These are phyloP conservation scores for Aurelia aurita DNA, from an alignment of 30 jellyfish, hydroid and myxozoan genomes.

Conservation along the genomic window DNA sequence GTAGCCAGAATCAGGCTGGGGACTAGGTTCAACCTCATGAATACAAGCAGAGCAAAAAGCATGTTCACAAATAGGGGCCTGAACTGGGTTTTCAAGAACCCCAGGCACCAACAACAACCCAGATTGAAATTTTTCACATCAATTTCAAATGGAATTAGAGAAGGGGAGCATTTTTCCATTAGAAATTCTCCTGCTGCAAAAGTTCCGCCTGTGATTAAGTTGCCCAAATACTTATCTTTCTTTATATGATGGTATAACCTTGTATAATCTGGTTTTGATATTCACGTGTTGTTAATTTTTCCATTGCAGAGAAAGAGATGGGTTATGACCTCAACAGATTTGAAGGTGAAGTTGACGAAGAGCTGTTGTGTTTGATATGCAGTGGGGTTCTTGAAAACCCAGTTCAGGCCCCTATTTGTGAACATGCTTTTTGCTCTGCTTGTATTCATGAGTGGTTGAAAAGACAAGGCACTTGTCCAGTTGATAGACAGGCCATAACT, in stretches of 20 bases:
- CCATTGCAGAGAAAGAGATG: conserved; percentile 40
- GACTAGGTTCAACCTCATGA: too few relatives aligned
- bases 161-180: too few relatives aligned
- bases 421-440: conserved; percentile 97
- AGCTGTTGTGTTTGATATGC: conserved; percentile 92
- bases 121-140: conserved; percentile 89
- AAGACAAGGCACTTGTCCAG: conserved; percentile 96
- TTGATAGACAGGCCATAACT: conserved; percentile 91
- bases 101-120: conserved; percentile 92
- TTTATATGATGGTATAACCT: too few relatives aligned
- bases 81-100: conserved; percentile 73
- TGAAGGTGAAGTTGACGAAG: conserved; percentile 98
- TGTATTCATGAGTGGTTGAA: conserved; percentile 96
- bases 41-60: conserved; percentile 95
- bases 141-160: conserved; percentile 75
- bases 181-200: too few relatives aligned
- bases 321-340: conserved; percentile 95
- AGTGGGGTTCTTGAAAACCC: conserved; percentile 99
- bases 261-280: background rate
- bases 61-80: conserved; percentile 98
- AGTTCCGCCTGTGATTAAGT: too few relatives aligned
- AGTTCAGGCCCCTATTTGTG: conserved; percentile 98
- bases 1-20: too few relatives aligned
- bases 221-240: too few relatives aligned
- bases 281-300: background rate